Base-by-base conservation (phyloP, 1,140 invertebrate genomes). In the Solenopsis fugax region DNA sequence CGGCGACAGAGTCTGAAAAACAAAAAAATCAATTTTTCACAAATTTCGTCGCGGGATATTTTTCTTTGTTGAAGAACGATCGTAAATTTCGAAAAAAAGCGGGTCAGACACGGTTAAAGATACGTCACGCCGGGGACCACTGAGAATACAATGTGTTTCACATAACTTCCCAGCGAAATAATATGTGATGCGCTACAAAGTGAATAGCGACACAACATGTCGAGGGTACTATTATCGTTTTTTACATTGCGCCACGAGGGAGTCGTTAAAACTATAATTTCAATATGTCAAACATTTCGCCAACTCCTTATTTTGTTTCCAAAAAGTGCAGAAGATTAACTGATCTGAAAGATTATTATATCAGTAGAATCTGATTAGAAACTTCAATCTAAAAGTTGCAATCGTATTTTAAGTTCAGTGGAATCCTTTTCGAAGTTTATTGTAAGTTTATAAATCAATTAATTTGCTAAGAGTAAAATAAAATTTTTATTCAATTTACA, bases 51-150 rank as follows among this genome's bases (percentile, higher is more conserved):
- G 12, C 24, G 7, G n/a, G 0, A 48, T 82, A 82, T 41, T 69
- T 18, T 69, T 13, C 18, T 82, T 48, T 54, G 65, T 37, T 58
- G 67, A 72, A 48, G 18, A 58, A 37, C 6, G 12, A 58, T 82
- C 37, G 37, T 82, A 82, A 82, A 82, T 73, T 18, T 7, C 2
- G n/a, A 54, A 72, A 48, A 58, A 71, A 34, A 73, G 6, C 21
- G 12, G n/a, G 50, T 82, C 52, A 45, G 13, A 45, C 18, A 21
- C 37, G 12, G 60, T 72, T 72, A 29, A 45, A 72, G n/a, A n/a
- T 62, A 77, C 24, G 58, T 13, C 34, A 58, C 34, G 21, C 21
- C 12, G 2, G 50, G 24, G 18, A 72, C 37, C 12, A 45, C 37
- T 72, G 37, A 29, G 18, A 71, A 71, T 34, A 41, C 37, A 41